Base-by-base conservation (phyloP, 1,140 invertebrate genomes). In the Drosophila parvula region DNA sequence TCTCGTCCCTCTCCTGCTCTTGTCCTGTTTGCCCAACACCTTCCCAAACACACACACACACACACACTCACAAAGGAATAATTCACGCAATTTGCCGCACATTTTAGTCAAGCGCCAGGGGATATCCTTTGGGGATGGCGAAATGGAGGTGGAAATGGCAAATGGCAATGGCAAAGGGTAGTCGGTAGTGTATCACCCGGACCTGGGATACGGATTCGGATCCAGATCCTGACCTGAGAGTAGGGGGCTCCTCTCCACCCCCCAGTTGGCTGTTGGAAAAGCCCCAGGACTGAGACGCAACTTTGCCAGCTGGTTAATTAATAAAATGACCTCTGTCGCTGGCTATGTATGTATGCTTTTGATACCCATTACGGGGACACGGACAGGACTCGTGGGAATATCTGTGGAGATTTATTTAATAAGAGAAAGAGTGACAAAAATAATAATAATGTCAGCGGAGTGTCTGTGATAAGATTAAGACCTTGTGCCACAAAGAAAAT, bases 61-160 rank as follows among this genome's bases (percentile, higher is more conserved):
- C 55, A 30, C 22, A 51, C 38, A 11, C 28, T 36, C 40, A 36
- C 22, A 63, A 51, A 51, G 73, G 69, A 89, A 89, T 83, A 83
- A 89, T 89, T 89, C 74, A 84, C 84, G 80, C 73, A 88, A 88
- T 88, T 88, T 88, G 83, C 80, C 84, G 67, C 84, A 88, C 74
- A 84, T 84, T 86, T 86, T 79, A 70, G 71, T 58, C 73, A 68
- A 63, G 59, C 38, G 40, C 41, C 50, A 16, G 32, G 51, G 68
- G 36, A 71, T 55, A 57, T 47, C 41, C 44, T 48, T 40, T 47
- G 18, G 48, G 48, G 12, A 6, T 27, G 22, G 11, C 18, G 18
- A 22, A 22, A 22, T 22, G 22, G 22, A 22, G 22, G 22, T 22
- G 12, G 18, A 18, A 45, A 45, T 45, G 44, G 44, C 44, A 27